These are phyloP conservation scores for Pipistrellus pygmaeus DNA, from an alignment of 2,797 vertebrate genomes.

Conservation along the genomic window DNA sequence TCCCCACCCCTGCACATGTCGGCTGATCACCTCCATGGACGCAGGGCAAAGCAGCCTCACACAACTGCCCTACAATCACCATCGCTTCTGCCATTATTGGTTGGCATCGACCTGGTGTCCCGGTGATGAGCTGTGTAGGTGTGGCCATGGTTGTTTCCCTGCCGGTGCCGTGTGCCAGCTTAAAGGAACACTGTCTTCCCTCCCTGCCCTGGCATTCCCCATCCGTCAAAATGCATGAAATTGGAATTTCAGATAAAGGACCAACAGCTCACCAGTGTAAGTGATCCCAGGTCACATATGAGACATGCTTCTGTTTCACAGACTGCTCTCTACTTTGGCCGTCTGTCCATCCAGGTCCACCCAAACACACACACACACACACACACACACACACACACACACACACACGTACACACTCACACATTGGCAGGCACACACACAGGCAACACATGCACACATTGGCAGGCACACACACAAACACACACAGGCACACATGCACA, in stretches of 20 bases:
- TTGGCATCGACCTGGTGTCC: no score
- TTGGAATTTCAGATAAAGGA: not conserved
- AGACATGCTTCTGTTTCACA: not conserved
- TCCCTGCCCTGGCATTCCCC: not conserved
- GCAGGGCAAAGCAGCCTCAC: not conserved
- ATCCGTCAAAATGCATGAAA: not conserved
- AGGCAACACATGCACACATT: not conserved
- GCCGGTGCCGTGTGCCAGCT: not conserved
- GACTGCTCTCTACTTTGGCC: not conserved
- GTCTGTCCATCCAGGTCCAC: not conserved
- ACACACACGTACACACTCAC: not conserved
- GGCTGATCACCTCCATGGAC: no score
- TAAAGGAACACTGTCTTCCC: no score
- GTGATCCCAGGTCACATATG: not conserved
- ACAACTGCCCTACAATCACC: rapidly evolving
- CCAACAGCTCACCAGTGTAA: not conserved
- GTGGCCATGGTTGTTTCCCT: no score
- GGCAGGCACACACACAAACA: not conserved
- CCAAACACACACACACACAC: not conserved
- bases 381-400: not conserved
- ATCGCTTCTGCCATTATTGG: not conserved
- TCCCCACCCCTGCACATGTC: no score
- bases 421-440: not conserved
- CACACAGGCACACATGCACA: not conserved
- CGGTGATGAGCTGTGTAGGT: not conserved